Base-by-base conservation (phyloP, 2,113 vertebrate genomes). In the Catharus fuscescens region DNA sequence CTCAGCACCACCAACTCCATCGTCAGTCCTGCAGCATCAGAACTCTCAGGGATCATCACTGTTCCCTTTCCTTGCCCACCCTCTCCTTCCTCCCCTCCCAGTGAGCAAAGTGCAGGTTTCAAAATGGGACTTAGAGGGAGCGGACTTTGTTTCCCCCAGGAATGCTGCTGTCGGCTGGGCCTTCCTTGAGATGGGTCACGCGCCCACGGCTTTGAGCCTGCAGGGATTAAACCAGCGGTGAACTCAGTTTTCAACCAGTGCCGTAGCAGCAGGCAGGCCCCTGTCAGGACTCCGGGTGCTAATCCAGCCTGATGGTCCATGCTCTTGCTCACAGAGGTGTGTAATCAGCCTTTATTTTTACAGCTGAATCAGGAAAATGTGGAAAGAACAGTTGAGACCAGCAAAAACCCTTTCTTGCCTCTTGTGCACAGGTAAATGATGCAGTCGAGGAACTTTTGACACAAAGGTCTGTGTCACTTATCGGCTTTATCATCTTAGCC, bases 81-180 rank as follows among this genome's bases (percentile, higher is more conserved):
- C 3, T 0, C 45, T 69, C 45, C 54, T 31, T 87, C 18, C 42
- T 77, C 34, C 47, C 29, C 50, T 61, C 65, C 50, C 34, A 6
- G 8, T 5, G 95, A 86, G 64, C 94, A 94, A 96, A 96, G 94
- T 54, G 90, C 95, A 65, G 64, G 88, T 95, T 96, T 82, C 94
- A 56, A 80, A 73, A 94, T 3, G 66, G 50, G 42, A 7, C 83
- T 66, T 13, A 4, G 34, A 59, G 65, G 24, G 28, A 61, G 73
- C 0, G 94, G 92, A 94, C 95, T 95, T 97, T 95, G 94, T 42
- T 85, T 92, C 50, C 62, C 56, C 8, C 42, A 69, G 85, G 81
- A 95, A 94, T 86, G 85, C 90, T 0, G 1, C 24, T n/a, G 60
- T 23, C 7, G 14, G 88, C 36, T 2, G n/a, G 52, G 80, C 86